Percentiles rank a stretch among this genome's conserved stretches.
Conservation (phyloP, 1,140 invertebrate genomes). For the Radopholus similis region DNA sequence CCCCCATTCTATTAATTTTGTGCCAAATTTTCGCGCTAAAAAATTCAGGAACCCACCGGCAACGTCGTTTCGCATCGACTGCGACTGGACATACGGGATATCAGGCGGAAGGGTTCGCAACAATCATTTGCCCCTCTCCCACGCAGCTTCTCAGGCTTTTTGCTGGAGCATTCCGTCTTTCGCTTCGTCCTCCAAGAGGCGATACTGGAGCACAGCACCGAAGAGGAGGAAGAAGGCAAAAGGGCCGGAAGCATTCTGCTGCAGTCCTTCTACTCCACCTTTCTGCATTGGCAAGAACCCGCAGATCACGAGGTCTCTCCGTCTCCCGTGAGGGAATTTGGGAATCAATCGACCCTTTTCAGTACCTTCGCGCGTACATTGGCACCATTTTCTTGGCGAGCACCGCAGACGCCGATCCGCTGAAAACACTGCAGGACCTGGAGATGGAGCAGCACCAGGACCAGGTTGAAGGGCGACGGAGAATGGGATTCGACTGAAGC, state of each 20-base stretch:
- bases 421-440: slow-evolving; percentile 33
- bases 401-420: slow-evolving; percentile 39
- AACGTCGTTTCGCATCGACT: slow-evolving; percentile 14
- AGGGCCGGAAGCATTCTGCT: slow-evolving; percentile 28
- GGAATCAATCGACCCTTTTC: background rate
- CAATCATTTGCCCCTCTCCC: background rate
- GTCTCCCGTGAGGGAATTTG: background rate
- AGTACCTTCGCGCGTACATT: slow-evolving; percentile 38
- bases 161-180: slow-evolving; percentile 42
- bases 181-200: slow-evolving; percentile 45
- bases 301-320: slow-evolving; percentile 39
- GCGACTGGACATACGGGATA: slow-evolving; percentile 36
- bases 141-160: slow-evolving; percentile 24
- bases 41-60: slow-evolving; percentile 37
- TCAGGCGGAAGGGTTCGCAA: slow-evolving; percentile 17
- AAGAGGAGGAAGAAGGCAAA: background rate
- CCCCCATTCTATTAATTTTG: background rate
- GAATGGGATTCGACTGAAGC: background rate
- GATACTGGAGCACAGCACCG: background rate
- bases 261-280: slow-evolving; percentile 28
- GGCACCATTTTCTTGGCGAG: slow-evolving; percentile 49
- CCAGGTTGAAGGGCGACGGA: slow-evolving; percentile 26
- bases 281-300: slow-evolving; percentile 49
- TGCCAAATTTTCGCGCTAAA: background rate
- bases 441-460: slow-evolving; percentile 38